Base-by-base conservation (phyloP, 1,140 invertebrate species). In the Rhagoletis pomonella region DNA sequence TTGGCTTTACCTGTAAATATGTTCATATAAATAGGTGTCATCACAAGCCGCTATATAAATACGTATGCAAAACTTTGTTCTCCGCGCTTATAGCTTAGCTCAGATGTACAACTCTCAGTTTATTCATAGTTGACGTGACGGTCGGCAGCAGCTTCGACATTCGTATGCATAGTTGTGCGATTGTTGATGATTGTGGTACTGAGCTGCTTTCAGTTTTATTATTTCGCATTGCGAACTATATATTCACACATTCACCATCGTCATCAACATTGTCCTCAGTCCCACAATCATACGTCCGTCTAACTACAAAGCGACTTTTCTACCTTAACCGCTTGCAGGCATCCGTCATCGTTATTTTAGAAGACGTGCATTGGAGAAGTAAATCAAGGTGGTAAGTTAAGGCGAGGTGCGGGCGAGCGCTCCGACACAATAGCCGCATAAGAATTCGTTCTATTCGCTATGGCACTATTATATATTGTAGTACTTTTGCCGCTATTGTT, bases 201-300 rank as follows among this genome's bases (percentile, higher is more conserved):
- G 17, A 0, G 47, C 47, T 58, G 14, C n/a, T 19, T 81, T 58
- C n/a, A 42, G 73, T 81, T 73, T 73, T 50, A 17, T 73, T 17
- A 14, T 17, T 73, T 50, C 47, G 42, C 17, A 81, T 58, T 81
- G 73, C n/a, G 44, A 14, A n/a, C 59, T 19, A 60, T 86, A 50
- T 62, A 60, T 64, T 86, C 84, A 81, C 58, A 42, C 42, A 86
- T 42, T 86, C 84, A 60, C 84, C 84, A 60, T 85, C 84, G 42
- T 42, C 84, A 42, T 86, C 84, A 44, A 64, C 84, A 86, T 29
- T 64, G 19, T 64, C 84, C 58, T 60, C 84, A 60, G 17, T 47
- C 84, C 58, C 19, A 60, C 50, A 29, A 60, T 19, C 58, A 50
- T 42, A 60, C 19, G 47, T 60, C 84, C 55, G 39, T 3, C 55